phyloP scores from a whole-genome alignment of 2,797 vertebrate genomes.

The Ibycter americanus region DNA sequence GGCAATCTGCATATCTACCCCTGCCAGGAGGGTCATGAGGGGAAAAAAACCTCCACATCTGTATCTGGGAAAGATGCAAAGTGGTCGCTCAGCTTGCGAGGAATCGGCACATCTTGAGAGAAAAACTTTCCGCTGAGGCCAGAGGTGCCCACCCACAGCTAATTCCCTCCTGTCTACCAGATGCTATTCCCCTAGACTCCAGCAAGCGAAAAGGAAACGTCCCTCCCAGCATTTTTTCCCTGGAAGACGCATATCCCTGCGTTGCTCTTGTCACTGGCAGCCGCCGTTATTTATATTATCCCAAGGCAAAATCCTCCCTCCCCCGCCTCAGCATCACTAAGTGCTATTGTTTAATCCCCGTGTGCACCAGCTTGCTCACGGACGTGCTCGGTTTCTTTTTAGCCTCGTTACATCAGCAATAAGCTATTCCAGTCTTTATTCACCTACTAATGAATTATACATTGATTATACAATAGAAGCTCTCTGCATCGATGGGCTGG shows the following conservation, averaged over 20 bases:
- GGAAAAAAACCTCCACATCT: not conserved
- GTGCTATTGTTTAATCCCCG: not conserved
- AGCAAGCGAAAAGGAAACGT: not conserved
- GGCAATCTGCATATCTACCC: not conserved
- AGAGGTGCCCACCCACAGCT: not conserved
- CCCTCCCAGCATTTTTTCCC: not conserved
- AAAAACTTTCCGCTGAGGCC: not conserved
- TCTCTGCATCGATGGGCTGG: not conserved
- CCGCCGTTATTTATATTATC: not conserved
- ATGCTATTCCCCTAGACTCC: not conserved
- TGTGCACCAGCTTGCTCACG: not conserved
- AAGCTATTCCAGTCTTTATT: conserved; percentile 13
- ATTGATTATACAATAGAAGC: conserved; percentile 35
- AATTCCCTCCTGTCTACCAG: not conserved
- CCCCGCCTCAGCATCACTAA: not conserved
- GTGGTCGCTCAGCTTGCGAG: not conserved
- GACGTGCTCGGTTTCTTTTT: not conserved
- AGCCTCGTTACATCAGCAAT: not conserved
- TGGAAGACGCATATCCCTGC: not conserved
- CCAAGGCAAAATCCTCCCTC: not conserved
- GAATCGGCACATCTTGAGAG: not conserved
- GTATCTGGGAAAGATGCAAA: not conserved
- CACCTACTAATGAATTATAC: conserved; percentile 58
- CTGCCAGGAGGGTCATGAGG: not conserved
- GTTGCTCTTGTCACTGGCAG: not conserved